These are phyloP conservation scores for Tiphia femorata DNA, from an alignment of 2,888 invertebrate species.

Conservation along the genomic window DNA sequence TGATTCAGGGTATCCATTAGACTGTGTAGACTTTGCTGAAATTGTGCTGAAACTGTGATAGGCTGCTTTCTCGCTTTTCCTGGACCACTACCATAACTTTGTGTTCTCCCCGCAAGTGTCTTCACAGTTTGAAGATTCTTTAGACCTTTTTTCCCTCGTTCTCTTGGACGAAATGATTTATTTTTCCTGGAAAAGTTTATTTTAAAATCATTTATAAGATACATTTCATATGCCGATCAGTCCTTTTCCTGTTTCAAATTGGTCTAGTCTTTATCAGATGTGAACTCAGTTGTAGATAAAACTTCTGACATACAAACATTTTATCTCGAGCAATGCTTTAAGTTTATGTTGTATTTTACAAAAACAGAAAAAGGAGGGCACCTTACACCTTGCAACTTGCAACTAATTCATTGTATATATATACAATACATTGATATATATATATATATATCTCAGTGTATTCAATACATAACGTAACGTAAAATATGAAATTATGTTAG, in stretches of 20 bases:
- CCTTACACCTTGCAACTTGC: constrained; percentile 16
- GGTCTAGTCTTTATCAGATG: too few species aligned
- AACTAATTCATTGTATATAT: constrained; percentile 20
- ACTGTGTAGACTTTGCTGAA: constrained; percentile 91
- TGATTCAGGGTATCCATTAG: constrained; percentile 95
- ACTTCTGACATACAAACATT: too few species aligned
- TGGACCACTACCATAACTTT: constrained; percentile 68
- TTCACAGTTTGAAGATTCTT: constrained; percentile 94
- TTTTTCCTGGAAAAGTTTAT: constrained; percentile 79
- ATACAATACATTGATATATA: constrained; percentile 17
- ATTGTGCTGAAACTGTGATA: constrained; percentile 94
- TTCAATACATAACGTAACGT: too few species aligned
- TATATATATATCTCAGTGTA: too few species aligned
- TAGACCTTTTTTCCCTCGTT: constrained; percentile 87
- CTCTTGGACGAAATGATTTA: constrained; percentile 90
- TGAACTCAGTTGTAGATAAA: constrained; percentile 3
- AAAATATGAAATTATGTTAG: too few species aligned
- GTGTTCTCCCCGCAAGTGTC: constrained; percentile 85
- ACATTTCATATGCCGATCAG: background rate
- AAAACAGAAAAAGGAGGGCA: constrained; percentile 41
- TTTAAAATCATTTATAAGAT: constrained; percentile 14
- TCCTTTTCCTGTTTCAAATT: constrained; percentile 44
- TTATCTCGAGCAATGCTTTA: too few species aligned
- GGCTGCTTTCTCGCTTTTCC: constrained; percentile 86
- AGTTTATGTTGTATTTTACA: too few species aligned